phyloP scores from a whole-genome alignment of 2,888 invertebrate genomes.

The Ptychoptera albimana region DNA sequence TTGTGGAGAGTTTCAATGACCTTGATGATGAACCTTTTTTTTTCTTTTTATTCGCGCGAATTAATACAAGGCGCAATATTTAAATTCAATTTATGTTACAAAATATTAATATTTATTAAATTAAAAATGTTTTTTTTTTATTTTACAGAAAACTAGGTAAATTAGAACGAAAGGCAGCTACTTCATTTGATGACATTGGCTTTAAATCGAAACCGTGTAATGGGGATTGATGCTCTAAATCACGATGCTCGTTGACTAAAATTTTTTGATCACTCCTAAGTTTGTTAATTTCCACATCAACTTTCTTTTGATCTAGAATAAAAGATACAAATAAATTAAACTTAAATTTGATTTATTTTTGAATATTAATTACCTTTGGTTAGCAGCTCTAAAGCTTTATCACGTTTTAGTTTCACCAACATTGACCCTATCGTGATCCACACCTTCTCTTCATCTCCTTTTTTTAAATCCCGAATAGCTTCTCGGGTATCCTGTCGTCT shows the following conservation, averaged over 20 bases:
- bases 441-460: conserved; percentile 19
- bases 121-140: neutral
- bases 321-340: neutral
- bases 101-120: too few relatives aligned
- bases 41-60: neutral
- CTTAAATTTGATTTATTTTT: neutral
- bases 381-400: conserved; percentile 21
- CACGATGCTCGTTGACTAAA: conserved; percentile 25
- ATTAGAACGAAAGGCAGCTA: conserved; percentile 21
- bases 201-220: conserved; percentile 26
- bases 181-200: conserved; percentile 22
- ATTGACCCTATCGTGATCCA: conserved; percentile 29
- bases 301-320: conserved; percentile 22
- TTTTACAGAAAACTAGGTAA: conserved; percentile 14
- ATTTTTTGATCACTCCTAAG: conserved; percentile 26
- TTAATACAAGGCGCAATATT: neutral
- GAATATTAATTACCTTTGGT: conserved; percentile 19
- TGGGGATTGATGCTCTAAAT: conserved; percentile 23
- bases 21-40: neutral
- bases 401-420: conserved; percentile 21
- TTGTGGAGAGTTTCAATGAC: too few relatives aligned
- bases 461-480: conserved; percentile 23
- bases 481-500: conserved; percentile 23
- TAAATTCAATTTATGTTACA: neutral
- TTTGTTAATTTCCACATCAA: conserved; percentile 24